These are phyloP conservation scores for Diachrysia chrysitis DNA, from an alignment of 2,888 invertebrate species.

Conservation along the genomic window DNA sequence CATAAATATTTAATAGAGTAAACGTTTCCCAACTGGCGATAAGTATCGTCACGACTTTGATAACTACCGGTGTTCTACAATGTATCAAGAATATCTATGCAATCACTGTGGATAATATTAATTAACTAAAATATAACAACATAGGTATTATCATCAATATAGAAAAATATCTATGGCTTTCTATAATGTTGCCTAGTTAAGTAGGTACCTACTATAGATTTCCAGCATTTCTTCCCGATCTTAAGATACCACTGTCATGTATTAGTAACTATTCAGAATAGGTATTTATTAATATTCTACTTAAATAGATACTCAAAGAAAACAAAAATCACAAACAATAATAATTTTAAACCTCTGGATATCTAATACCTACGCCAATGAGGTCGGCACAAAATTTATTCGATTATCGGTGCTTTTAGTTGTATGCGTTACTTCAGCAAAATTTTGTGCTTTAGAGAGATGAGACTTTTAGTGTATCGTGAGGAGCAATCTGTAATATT, in stretches of 20 bases:
- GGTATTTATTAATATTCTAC: too few relatives aligned
- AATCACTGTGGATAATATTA: constrained; percentile 1
- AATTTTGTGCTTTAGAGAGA: too few relatives aligned
- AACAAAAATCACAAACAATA: too few relatives aligned
- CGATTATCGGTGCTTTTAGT: not conserved
- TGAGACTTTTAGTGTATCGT: too few relatives aligned
- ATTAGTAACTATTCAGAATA: too few relatives aligned
- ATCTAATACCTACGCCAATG: not conserved
- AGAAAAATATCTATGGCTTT: too few relatives aligned
- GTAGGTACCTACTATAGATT: not conserved
- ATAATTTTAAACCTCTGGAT: too few relatives aligned
- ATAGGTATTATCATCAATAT: too few relatives aligned
- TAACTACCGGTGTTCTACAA: constrained; percentile 13
- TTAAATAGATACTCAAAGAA: too few relatives aligned
- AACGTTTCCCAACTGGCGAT: constrained; percentile 35
- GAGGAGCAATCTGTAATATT: too few relatives aligned
- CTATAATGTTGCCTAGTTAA: not conserved
- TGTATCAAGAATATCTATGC: constrained; percentile 7
- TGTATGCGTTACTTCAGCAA: too few relatives aligned
- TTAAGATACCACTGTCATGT: not conserved
- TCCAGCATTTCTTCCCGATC: too few relatives aligned
- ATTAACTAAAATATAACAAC: constrained; percentile 1
- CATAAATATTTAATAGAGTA: constrained; percentile 3
- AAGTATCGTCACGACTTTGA: not conserved
- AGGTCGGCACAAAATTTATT: not conserved